phyloP scores from a whole-genome alignment of 2,797 vertebrate genomes.

The Poecilia picta region DNA sequence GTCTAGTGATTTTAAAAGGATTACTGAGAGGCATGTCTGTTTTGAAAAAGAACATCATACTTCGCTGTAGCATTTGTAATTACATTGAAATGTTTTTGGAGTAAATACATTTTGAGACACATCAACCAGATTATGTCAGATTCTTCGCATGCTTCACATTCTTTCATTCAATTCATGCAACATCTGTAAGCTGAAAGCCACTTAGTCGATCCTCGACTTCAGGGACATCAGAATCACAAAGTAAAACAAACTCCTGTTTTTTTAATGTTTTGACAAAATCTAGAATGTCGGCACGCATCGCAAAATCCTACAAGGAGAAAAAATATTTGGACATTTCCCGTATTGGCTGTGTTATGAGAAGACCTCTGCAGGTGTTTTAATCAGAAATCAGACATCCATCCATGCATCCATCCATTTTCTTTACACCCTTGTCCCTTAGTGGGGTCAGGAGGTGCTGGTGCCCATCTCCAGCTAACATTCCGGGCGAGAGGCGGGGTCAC shows the following conservation, averaged over 20 bases:
- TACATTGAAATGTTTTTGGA: slow-evolving; percentile 20
- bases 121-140: slow-evolving; percentile 58
- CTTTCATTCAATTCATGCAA: slow-evolving; percentile 56
- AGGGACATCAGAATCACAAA: slow-evolving; percentile 4
- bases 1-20: slow-evolving; percentile 6
- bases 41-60: not conserved
- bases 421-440: no score
- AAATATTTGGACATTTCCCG: slow-evolving; percentile 5
- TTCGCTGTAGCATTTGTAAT: not conserved
- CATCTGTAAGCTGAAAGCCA: slow-evolving; percentile 44
- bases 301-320: slow-evolving; percentile 6
- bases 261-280: slow-evolving; percentile 23
- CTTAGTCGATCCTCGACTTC: slow-evolving; percentile 21
- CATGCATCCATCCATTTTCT: no score
- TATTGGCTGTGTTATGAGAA: not conserved
- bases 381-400: not conserved
- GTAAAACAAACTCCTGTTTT: slow-evolving; percentile 26
- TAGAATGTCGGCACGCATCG: not conserved
- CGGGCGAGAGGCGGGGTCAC: no score
- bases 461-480: no score
- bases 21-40: not conserved
- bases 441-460: no score
- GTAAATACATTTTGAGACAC: slow-evolving; percentile 43
- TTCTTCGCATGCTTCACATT: slow-evolving; percentile 70
- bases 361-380: slow-evolving; percentile 1